These are phyloP conservation scores for Potamilus streckersoni DNA, from an alignment of 1,140 invertebrate species.

Conservation along the genomic window DNA sequence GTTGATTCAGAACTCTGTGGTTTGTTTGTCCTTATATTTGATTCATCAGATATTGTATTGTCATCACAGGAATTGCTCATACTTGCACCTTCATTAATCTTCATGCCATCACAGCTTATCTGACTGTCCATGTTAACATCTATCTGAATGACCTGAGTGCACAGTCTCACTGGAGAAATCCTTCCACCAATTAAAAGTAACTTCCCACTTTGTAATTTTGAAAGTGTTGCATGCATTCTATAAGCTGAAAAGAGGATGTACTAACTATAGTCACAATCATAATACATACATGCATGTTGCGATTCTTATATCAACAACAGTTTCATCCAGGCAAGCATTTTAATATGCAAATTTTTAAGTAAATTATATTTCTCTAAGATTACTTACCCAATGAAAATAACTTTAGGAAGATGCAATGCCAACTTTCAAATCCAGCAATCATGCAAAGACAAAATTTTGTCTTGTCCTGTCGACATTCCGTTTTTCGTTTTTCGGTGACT, in stretches of 20 bases:
- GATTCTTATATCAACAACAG: too few relatives aligned
- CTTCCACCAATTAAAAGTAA: conserved; percentile 54
- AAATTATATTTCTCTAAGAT: too few relatives aligned
- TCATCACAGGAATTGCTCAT: not conserved
- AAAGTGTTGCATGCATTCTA: conserved; percentile 49
- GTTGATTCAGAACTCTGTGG: not conserved
- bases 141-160: conserved; percentile 45
- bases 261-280: not conserved
- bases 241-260: conserved; percentile 37
- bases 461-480: too few relatives aligned
- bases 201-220: conserved; percentile 41
- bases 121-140: conserved; percentile 4
- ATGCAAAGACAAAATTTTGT: too few relatives aligned
- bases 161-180: conserved; percentile 54
- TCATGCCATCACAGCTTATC: not conserved
- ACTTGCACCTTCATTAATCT: not conserved
- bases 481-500: too few relatives aligned
- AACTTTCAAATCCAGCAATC: too few relatives aligned
- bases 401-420: too few relatives aligned
- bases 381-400: too few relatives aligned
- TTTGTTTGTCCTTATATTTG: not conserved
- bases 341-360: too few relatives aligned
- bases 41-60: not conserved
- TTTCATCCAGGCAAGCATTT: too few relatives aligned
- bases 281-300: not conserved